Percentiles rank a stretch among this genome's conserved stretches.
Conservation (phyloP, 2,113 vertebrate genomes). For the Vidua chalybeata region DNA sequence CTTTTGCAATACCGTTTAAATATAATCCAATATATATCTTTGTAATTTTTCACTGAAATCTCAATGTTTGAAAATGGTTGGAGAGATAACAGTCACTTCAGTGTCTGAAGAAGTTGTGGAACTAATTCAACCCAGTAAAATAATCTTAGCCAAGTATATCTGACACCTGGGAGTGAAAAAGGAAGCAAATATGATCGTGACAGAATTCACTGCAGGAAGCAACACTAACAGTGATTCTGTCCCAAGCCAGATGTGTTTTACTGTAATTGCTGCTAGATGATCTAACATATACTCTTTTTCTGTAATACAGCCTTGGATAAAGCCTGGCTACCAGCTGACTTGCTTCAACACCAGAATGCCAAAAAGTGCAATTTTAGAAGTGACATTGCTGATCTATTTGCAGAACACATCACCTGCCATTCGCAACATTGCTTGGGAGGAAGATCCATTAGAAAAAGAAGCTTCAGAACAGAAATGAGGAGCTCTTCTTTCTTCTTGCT, state of each 20-base stretch:
- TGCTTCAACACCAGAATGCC: conserved; percentile 24
- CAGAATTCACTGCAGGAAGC: conserved; percentile 25
- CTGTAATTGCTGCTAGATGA: conserved; percentile 58
- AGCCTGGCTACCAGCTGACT: conserved; percentile 32
- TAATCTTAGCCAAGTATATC: conserved; percentile 12
- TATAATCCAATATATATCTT: not conserved
- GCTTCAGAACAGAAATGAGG: not conserved
- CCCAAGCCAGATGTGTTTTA: conserved; percentile 20
- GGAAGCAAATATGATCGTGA: not conserved
- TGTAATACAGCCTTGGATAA: conserved; percentile 6
- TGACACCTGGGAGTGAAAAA: conserved; percentile 14
- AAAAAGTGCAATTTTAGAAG: conserved; percentile 52
- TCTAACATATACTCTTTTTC: conserved; percentile 26
- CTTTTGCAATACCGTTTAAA: conserved; percentile 14
- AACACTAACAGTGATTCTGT: conserved; percentile 3
- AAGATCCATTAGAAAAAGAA: conserved; percentile 45
- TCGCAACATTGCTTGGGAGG: not conserved
- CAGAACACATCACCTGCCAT: conserved; percentile 38
- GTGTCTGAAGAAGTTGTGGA: not conserved
- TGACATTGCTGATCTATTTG: conserved; percentile 61
- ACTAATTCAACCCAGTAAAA: not conserved
- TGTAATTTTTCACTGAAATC: not conserved
- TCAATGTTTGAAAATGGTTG: not conserved
- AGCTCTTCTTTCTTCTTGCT: conserved; percentile 32
- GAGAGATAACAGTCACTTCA: not conserved